Base-by-base conservation (phyloP, 2,113 vertebrate species). In the Hemichromis elongatus region DNA sequence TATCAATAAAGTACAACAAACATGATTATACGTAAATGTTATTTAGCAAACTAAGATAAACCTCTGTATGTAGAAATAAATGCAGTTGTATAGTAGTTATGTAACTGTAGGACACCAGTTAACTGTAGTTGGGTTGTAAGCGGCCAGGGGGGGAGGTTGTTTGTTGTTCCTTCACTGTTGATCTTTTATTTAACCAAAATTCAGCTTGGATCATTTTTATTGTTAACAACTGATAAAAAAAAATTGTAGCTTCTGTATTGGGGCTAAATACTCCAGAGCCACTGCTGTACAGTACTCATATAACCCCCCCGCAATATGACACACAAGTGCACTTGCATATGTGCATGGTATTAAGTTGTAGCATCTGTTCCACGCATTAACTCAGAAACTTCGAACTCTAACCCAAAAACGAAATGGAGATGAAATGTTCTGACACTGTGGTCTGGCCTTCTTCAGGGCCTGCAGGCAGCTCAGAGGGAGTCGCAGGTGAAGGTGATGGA, bases 401-500 rank as follows among this genome's bases (percentile, higher is more conserved):
- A 73, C 24, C 24, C 28, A 73, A 73, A 73, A 19, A 50, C 18
- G 14, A 50, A 73, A 28, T 73, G 14, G 14, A 47, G 30, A 37
- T 63, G 30, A n/a, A 66, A 37, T 37, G 33, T 33, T 4, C 59
- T 66, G 59, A 66, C 59, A 5, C 33, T 66, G 33, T 37, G 59
- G 59, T 81, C 14, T 50, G 33, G 37, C 30, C 9, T 55, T 55
- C 11, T 57, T 9, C 86, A 99, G 98, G 98, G 98, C 90, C 97
- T 99, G 37, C 98, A 98, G 94, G 98, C 98, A 18, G 98, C 98
- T 55, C 98, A 99, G 95, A 97, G 96, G 85, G 98, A 99, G 92
- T 97, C 98, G 84, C 98, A 99, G 95, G 97, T 99, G 95, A 99
- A 99, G 96, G 97, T 99, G 94, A 97, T 99, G 88, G 98, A 99